A percentile compares a stretch with the other conserved stretches of the same genome.
Evolutionary conservation across 2,113 vertebrate genomes (phyloP).

Genomic region (Cairina moschata): DNA sequence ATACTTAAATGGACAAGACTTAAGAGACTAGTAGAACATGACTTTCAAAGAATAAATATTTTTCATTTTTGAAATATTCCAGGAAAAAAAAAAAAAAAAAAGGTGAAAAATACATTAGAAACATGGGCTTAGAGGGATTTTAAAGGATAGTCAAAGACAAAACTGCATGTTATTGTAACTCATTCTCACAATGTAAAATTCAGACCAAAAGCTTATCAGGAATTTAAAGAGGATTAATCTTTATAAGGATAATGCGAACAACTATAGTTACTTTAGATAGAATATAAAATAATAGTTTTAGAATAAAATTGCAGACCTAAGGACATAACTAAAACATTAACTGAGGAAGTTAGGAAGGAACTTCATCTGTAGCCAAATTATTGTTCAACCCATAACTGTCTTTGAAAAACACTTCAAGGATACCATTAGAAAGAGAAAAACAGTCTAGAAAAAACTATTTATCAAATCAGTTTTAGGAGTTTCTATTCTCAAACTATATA

Average conservation of each 20-base stretch:
- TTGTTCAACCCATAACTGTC: background rate
- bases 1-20: background rate
- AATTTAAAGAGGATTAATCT: constrained; percentile 58
- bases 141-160: background rate
- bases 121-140: constrained; percentile 1
- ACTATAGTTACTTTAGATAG: constrained; percentile 34
- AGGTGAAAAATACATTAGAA: background rate
- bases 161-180: background rate
- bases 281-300: constrained; percentile 18
- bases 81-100: background rate
- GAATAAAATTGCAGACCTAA: background rate
- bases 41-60: background rate
- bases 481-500: background rate
- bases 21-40: background rate
- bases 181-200: constrained; percentile 24
- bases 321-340: background rate
- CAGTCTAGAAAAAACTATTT: background rate
- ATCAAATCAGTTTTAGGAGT: background rate
- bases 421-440: background rate
- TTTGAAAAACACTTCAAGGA: background rate
- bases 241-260: constrained; percentile 36
- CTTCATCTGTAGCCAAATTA: background rate
- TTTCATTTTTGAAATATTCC: background rate
- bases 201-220: constrained; percentile 35
- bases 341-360: background rate